Conservation (phyloP, 2,888 invertebrate genomes). For the Acanthosoma haemorrhoidale region DNA sequence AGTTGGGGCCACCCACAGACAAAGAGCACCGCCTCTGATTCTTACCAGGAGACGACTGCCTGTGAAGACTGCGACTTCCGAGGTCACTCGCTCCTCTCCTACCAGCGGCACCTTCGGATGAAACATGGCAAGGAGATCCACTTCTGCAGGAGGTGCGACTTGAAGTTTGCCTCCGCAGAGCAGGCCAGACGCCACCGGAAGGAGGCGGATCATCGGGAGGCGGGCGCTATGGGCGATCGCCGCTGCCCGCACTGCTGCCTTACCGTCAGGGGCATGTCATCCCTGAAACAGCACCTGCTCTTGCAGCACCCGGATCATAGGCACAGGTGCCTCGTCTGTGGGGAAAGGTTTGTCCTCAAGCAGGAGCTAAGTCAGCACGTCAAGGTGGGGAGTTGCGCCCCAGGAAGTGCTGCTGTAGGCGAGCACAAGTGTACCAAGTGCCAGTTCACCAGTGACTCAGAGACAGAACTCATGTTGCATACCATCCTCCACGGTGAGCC, state of each 20-base stretch:
- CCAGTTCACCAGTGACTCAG: conserved; percentile 57
- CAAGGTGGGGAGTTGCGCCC: conserved; percentile 45
- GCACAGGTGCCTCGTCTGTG: conserved; percentile 68
- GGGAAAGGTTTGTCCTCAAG: conserved; percentile 59
- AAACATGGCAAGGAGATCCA: conserved; percentile 34
- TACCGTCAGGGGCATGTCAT: conserved; percentile 52
- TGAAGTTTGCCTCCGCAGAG: conserved; percentile 56
- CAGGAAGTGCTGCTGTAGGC: neutral
- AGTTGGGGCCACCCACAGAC: conserved; percentile 50
- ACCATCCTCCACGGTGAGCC: conserved; percentile 42
- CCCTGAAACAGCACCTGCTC: conserved; percentile 55
- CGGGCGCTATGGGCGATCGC: conserved; percentile 52
- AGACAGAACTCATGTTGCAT: conserved; percentile 55
- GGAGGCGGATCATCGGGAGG: conserved; percentile 45
- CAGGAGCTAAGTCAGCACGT: conserved; percentile 71
- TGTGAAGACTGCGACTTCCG: conserved; percentile 58
- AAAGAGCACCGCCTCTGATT: conserved; percentile 55
- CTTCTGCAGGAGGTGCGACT: conserved; percentile 61
- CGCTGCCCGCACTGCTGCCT: conserved; percentile 59
- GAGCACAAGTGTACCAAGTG: conserved; percentile 53
- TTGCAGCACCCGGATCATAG: conserved; percentile 57
- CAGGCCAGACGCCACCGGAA: conserved; percentile 64
- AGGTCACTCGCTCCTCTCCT: conserved; percentile 57
- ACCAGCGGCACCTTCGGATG: conserved; percentile 59
- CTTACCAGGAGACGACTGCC: conserved; percentile 58